Conservation (phyloP, 2,888 invertebrate genomes). For the Petrophora chlorosata region DNA sequence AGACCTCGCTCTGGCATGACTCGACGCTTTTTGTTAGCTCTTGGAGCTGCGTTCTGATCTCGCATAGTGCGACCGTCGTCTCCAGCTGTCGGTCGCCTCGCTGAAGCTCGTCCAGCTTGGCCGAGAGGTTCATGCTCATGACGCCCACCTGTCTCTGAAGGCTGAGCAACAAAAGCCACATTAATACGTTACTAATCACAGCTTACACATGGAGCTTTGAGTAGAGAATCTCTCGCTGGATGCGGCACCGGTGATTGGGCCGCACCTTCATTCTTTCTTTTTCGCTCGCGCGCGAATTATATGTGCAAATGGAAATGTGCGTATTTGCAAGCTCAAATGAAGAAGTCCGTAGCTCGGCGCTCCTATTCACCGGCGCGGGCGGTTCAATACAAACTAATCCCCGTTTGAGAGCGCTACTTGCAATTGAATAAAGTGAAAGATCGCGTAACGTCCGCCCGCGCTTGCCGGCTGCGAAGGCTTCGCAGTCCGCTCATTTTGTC, state of each 20-base stretch:
- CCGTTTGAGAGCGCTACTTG: slow-evolving; percentile 15
- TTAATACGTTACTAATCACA: slow-evolving; percentile 17
- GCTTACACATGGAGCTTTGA: neutral
- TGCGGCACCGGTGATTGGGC: slow-evolving; percentile 2
- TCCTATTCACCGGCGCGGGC: slow-evolving; percentile 16
- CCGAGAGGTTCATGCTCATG: slow-evolving; percentile 98
- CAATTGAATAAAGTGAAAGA: slow-evolving; percentile 22
- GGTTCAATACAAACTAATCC: slow-evolving; percentile 19
- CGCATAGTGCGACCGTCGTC: slow-evolving; percentile 96
- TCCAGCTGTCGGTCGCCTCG: slow-evolving; percentile 94
- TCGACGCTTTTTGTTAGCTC: slow-evolving; percentile 97
- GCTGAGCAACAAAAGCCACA: slow-evolving; percentile 79
- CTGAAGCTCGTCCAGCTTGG: slow-evolving; percentile 97
- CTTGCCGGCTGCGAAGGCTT: neutral
- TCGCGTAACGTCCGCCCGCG: slow-evolving; percentile 1
- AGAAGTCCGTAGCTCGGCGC: slow-evolving; percentile 7
- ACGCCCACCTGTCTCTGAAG: slow-evolving; percentile 99
- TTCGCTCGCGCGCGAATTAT: slow-evolving; percentile 10
- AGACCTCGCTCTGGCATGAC: slow-evolving; percentile 97
- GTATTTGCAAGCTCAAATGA: slow-evolving; percentile 23
- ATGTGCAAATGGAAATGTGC: slow-evolving; percentile 21
- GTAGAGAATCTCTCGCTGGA: slow-evolving; percentile 13
- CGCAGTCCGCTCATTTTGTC: slow-evolving; percentile 13
- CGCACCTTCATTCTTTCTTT: slow-evolving; percentile 1
- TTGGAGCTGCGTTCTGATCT: slow-evolving; percentile 96